Evolutionary conservation across 2,888 invertebrate genomes (phyloP).

Genomic region (Escarpia spicata): DNA sequence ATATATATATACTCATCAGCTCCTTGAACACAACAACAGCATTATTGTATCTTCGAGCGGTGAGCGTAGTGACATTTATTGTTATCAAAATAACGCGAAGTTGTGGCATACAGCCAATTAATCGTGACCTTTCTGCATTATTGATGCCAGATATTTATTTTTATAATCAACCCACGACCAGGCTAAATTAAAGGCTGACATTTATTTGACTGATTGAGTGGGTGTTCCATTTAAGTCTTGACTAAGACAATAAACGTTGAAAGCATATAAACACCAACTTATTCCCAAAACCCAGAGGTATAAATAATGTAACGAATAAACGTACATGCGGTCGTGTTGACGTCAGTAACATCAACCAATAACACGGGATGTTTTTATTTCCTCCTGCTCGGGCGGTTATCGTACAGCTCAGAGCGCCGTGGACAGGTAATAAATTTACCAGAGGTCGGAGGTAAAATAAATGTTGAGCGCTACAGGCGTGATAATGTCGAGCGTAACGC

Average conservation of each 20-base stretch:
- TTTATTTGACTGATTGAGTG: not conserved
- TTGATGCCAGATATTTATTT: conserved; percentile 4
- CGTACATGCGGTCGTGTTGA: not conserved
- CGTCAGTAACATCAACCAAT: not conserved
- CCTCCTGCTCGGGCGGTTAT: not conserved
- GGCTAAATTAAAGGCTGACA: not conserved
- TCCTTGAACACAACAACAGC: not conserved
- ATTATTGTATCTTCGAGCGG: not conserved
- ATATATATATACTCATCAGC: not conserved
- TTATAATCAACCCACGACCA: not conserved
- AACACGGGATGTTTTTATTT: not conserved
- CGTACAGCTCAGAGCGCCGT: not conserved
- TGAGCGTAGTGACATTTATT: not conserved
- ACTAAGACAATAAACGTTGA: conserved; percentile 3
- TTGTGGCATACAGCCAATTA: not conserved
- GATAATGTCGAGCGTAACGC: not conserved
- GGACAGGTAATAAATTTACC: not conserved
- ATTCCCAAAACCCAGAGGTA: not conserved
- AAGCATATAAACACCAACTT: not conserved
- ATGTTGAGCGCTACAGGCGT: not conserved
- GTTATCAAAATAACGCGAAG: not conserved
- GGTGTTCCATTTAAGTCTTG: not conserved
- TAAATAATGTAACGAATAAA: conserved; percentile 12
- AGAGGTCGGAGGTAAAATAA: not conserved
- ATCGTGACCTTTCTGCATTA: not conserved